phyloP scores from a whole-genome alignment of 2,797 vertebrate species.

The Crocodylus rhombifer region DNA sequence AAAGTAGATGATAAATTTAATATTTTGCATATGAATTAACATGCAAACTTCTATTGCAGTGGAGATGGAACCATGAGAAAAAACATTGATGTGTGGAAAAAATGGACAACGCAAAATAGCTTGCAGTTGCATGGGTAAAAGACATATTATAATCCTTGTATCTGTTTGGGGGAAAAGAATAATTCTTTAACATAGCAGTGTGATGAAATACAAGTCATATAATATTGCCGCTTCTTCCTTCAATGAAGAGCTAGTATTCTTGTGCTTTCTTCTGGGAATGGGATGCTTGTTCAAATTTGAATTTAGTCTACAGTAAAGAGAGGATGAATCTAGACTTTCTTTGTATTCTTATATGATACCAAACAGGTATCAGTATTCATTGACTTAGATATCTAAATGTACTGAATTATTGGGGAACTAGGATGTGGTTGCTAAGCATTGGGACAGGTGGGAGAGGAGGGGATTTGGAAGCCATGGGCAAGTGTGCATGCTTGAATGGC shows the following conservation, averaged over 20 bases:
- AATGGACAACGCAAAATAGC: conserved; percentile 97
- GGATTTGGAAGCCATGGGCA: neutral
- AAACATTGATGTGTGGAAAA: conserved; percentile 99
- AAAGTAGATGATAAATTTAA: neutral
- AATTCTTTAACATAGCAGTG: neutral
- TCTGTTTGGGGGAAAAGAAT: neutral
- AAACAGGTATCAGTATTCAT: neutral
- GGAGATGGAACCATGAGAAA: conserved; percentile 99
- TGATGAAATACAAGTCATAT: neutral
- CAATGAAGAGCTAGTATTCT: neutral
- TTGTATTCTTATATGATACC: neutral
- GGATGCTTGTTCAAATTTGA: neutral
- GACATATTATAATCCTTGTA: neutral
- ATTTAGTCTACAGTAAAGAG: neutral
- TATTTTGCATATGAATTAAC: neutral
- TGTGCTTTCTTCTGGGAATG: neutral
- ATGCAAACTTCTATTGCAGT: conserved; percentile 75
- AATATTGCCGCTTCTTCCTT: neutral
- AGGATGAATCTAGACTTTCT: neutral
- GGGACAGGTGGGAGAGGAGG: neutral
- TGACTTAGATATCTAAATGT: neutral
- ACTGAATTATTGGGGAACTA: neutral
- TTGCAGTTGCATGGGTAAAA: conserved; percentile 96
- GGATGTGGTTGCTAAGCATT: neutral
- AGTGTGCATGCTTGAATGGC: neutral